phyloP scores from a whole-genome alignment of 2,113 vertebrate species.

The Stigmatopora nigra region DNA sequence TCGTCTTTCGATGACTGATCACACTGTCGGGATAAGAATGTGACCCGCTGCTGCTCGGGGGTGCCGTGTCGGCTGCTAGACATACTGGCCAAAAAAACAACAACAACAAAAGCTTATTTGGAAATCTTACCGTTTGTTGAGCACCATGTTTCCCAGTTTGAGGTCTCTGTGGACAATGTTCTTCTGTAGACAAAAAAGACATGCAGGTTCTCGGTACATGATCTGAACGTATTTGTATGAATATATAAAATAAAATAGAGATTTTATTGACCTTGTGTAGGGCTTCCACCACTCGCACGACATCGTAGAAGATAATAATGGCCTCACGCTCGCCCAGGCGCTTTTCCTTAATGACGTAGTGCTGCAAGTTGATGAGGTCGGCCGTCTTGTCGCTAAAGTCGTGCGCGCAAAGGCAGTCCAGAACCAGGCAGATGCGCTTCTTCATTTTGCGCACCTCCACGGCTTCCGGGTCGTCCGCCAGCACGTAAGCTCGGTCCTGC shows the following conservation, averaged over 20 bases:
- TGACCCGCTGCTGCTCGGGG: conserved; percentile 28
- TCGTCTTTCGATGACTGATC: conserved; percentile 28
- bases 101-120: no score
- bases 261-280: conserved; percentile 83
- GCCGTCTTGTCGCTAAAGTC: conserved; percentile 97
- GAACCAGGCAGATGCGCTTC: conserved; percentile 93
- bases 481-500: conserved; percentile 90
- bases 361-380: conserved; percentile 97
- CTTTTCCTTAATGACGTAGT: conserved; percentile 99
- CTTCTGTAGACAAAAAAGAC: conserved; percentile 73
- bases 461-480: conserved; percentile 84
- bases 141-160: conserved; percentile 99
- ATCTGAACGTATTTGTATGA: neutral
- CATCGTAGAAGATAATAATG: conserved; percentile 95
- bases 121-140: conserved; percentile 89
- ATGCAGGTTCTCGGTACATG: neutral
- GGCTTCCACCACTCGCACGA: conserved; percentile 95
- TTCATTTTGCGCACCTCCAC: conserved; percentile 87
- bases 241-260: neutral
- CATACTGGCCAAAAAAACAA: conserved; percentile 10
- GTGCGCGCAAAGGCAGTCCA: conserved; percentile 95
- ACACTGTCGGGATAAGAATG: conserved; percentile 35
- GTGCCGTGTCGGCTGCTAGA: conserved; percentile 31
- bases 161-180: conserved; percentile 99
- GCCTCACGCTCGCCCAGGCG: conserved; percentile 91